A percentile compares a stretch with the other conserved stretches of the same genome.
phyloP scores from a whole-genome alignment of 2,797 vertebrate species.

The Neosilurus mollespiculum region DNA sequence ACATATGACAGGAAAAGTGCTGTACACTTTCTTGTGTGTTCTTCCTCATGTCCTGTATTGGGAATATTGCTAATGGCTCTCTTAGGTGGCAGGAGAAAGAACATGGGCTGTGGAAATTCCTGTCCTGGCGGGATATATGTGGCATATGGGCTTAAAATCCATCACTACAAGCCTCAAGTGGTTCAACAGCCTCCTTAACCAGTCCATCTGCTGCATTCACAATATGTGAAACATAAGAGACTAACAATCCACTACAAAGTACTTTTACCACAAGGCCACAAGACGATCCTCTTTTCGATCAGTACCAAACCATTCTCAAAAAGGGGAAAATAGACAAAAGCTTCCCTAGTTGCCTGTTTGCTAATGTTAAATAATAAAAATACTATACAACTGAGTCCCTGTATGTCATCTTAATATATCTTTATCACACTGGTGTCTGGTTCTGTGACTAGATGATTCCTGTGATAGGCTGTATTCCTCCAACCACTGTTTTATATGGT shows the following conservation, averaged over 20 bases:
- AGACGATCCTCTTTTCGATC: conserved; percentile 51
- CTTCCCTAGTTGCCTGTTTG: conserved; percentile 38
- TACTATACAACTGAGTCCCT: conserved; percentile 45
- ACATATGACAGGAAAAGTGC: conserved; percentile 34
- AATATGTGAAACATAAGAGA: conserved; percentile 58
- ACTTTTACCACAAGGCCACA: conserved; percentile 52
- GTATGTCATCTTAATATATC: conserved; percentile 22
- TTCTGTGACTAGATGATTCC: conserved; percentile 1
- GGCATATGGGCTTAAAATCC: conserved; percentile 4
- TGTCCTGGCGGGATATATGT: background rate
- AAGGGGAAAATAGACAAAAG: conserved; percentile 9
- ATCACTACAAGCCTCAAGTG: conserved; percentile 11
- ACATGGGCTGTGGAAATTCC: background rate
- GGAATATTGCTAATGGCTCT: conserved; percentile 2
- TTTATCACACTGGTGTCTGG: conserved; percentile 3
- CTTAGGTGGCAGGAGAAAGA: conserved; percentile 9
- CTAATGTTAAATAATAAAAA: conserved; percentile 45
- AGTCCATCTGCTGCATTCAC: conserved; percentile 44
- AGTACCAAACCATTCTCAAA: conserved; percentile 48
- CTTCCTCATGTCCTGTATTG: conserved; percentile 7
- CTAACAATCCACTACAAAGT: conserved; percentile 54
- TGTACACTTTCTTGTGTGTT: conserved; percentile 45
- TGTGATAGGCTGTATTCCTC: conserved; percentile 3
- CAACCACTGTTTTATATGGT: conserved; percentile 1
- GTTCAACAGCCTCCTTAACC: conserved; percentile 18